Evolutionary conservation across 2,888 invertebrate species (phyloP).

Genomic region (Ormyrus labotus): DNA sequence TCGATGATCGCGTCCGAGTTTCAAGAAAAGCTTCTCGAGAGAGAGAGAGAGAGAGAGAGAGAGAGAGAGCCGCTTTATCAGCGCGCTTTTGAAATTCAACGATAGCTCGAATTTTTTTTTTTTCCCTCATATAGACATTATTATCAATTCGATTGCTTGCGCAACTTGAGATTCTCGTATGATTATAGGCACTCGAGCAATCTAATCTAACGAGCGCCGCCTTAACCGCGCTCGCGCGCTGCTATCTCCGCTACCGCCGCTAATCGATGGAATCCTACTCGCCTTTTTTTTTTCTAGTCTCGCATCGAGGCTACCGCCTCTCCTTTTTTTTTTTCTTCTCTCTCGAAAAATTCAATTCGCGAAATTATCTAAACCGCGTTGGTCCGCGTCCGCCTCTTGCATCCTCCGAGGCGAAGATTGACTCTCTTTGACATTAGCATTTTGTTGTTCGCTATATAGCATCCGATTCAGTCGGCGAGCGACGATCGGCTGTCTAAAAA

Average conservation of each 20-base stretch:
- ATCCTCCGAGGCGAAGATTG: too few species aligned
- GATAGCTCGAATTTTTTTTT: constrained; percentile 1
- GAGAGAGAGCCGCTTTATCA: too few species aligned
- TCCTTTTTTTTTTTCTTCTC: neutral
- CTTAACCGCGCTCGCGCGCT: neutral
- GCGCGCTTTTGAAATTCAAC: constrained; percentile 19
- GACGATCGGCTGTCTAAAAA: too few species aligned
- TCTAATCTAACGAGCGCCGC: constrained; percentile 34
- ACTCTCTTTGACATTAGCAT: too few species aligned
- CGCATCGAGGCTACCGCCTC: neutral
- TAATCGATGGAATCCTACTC: constrained; percentile 16
- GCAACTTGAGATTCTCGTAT: constrained; percentile 44
- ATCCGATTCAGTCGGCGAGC: too few species aligned
- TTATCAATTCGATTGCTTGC: constrained; percentile 49
- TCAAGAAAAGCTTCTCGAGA: too few species aligned
- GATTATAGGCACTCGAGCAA: constrained; percentile 38
- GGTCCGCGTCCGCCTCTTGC: too few species aligned
- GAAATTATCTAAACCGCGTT: too few species aligned
- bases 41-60: too few species aligned
- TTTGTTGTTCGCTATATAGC: too few species aligned
- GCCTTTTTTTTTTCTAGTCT: neutral
- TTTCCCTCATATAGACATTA: constrained; percentile 14
- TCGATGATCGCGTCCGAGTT: too few species aligned
- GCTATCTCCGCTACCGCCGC: neutral
- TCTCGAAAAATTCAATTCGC: neutral